Conservation (phyloP, 30 jellyfish, hydroid and myxozoan genomes). For the Aurelia sp. region DNA sequence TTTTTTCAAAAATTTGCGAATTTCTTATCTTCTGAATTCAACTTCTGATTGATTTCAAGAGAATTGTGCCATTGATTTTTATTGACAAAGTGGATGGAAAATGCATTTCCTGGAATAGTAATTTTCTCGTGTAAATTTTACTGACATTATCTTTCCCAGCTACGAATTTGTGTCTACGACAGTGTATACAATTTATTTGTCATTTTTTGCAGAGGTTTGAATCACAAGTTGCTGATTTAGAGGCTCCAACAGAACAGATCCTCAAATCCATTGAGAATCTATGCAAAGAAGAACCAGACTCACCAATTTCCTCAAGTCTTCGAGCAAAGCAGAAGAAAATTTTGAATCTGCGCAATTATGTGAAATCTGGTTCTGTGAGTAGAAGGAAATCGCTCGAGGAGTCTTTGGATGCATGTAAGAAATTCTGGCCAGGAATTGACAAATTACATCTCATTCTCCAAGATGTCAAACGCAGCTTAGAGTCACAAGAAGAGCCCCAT, state of each 20-base stretch:
- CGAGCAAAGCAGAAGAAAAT: conserved; percentile 71
- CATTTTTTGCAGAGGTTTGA: conserved; percentile 50
- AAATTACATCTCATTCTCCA: conserved; percentile 71
- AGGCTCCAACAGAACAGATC: conserved; percentile 47
- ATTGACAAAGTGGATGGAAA: too few species aligned
- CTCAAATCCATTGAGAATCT: conserved; percentile 40
- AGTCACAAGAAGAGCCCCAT: conserved; percentile 88
- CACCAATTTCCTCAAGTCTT: conserved; percentile 79
- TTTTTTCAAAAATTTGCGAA: too few species aligned
- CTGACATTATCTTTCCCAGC: too few species aligned
- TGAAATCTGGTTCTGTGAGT: conserved; percentile 50
- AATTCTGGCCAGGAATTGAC: conserved; percentile 97
- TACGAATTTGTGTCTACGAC: too few species aligned
- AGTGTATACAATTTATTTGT: not conserved
- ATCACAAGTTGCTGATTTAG: conserved; percentile 50
- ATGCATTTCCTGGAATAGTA: too few species aligned
- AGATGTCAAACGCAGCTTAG: conserved; percentile 76
- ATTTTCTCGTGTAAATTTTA: too few species aligned
- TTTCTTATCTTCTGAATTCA: too few species aligned
- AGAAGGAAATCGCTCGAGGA: conserved; percentile 84
- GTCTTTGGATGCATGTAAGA: conserved; percentile 78
- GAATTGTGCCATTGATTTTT: too few species aligned
- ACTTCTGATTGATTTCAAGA: too few species aligned
- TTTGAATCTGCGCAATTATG: conserved; percentile 47
- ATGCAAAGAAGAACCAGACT: conserved; percentile 76